A percentile compares a stretch with the other conserved stretches of the same genome.
Conservation (phyloP, 1,140 invertebrate genomes). For the Drosophila bocki region DNA sequence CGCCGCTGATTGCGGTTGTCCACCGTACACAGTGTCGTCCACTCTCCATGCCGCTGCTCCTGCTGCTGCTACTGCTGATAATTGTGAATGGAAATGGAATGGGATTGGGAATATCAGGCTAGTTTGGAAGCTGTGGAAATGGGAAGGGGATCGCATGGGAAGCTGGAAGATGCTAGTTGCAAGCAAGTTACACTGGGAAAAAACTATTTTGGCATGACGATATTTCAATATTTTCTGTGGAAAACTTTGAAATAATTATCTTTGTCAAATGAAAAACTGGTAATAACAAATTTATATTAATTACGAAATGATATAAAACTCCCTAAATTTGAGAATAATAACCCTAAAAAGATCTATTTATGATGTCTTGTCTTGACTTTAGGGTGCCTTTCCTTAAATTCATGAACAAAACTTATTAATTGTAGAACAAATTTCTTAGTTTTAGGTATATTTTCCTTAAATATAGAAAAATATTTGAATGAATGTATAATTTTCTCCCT, state of each 20-base stretch:
- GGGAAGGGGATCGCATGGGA: slow-evolving; percentile 31
- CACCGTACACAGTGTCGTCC: slow-evolving; percentile 22
- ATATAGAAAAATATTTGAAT: too few species aligned
- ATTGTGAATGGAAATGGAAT: slow-evolving; percentile 52
- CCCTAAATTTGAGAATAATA: too few species aligned
- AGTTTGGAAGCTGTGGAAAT: slow-evolving; percentile 27
- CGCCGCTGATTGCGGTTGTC: slow-evolving; percentile 52
- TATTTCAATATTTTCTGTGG: background rate
- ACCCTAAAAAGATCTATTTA: too few species aligned
- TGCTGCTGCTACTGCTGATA: slow-evolving; percentile 13
- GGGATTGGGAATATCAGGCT: slow-evolving; percentile 10
- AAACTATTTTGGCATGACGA: background rate
- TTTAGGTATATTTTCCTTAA: too few species aligned
- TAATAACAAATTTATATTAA: background rate
- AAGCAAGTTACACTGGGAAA: slow-evolving; percentile 21
- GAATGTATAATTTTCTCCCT: slow-evolving; percentile 6
- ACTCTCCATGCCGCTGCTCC: slow-evolving; percentile 7
- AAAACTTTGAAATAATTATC: too few species aligned
- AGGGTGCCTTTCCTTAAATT: too few species aligned
- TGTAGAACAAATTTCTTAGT: too few species aligned
- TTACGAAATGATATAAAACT: too few species aligned
- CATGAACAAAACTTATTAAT: too few species aligned
- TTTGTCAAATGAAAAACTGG: background rate
- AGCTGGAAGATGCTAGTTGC: slow-evolving; percentile 23
- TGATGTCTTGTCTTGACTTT: too few species aligned